Base-by-base conservation (phyloP, 92 coral and sea anemone species). In the Porites divaricata region DNA sequence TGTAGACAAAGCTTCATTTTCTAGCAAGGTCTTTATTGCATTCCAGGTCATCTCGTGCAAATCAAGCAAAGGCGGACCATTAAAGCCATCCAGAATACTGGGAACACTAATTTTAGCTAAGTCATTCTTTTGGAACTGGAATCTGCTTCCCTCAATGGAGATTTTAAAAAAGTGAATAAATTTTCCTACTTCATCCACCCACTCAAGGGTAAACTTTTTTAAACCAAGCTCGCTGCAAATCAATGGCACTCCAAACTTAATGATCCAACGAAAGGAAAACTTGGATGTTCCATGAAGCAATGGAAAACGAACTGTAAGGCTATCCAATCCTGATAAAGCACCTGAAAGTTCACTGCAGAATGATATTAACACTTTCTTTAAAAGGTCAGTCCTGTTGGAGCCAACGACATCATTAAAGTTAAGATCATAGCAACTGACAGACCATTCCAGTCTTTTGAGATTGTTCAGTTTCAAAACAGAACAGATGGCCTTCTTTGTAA, bases 401-500 rank as follows among this genome's bases (percentile, higher is more conserved):
- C 45, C 45, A 35, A 35, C 45, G 6, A 35, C 0, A 35, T 35
- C 45, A 35, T 35, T 35, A 35, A 35, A 35, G 45, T 35, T 35
- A 35, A 35, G 45, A 69, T 80, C 85, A 11, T 8, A 35, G 7
- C 6, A 11, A 19, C 17, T 35, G 10, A 82, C 58, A 21, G 88
- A 71, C 81, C 85, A 66, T 20, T 67, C 77, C 24, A 87, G 16
- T 9, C 68, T 24, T 54, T 5, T 63, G 22, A 87, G 54, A 74
- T 81, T 28, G 20, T 81, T 87, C n/a, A 48, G 66, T 66, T 87
- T 61, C 8, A 81, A 66, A 6, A 87, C 61, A 9, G 81, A 67
- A 23, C 81, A 76, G 52, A 92, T 52, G 21, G 79, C 80, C 15
- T 74, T 74, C 20, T 63, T 61, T 6, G 88, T 76, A 22, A 89